Base-by-base conservation (phyloP, 2,113 vertebrate species). In the Calonectris borealis region DNA sequence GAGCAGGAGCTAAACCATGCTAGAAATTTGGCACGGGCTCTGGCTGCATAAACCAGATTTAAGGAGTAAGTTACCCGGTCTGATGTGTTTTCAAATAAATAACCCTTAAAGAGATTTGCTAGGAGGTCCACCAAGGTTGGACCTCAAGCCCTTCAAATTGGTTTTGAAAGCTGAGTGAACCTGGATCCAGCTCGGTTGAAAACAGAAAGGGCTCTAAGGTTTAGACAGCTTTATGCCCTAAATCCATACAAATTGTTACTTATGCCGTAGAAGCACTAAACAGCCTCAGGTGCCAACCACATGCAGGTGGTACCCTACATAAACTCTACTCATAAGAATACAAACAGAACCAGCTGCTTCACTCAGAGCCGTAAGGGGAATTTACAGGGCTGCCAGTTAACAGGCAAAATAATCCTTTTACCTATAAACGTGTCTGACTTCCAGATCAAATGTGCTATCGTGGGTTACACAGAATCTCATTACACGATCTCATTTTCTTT, bases 281-380 rank as follows among this genome's bases (percentile, higher is more conserved):
- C 24, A 42, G 58, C 84, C 72, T 10, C 20, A 2, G 25, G 48
- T 40, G 44, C 17, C 48, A 32, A 6, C 36, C 54, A 7, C 3
- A 1, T 0, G 13, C 19, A 19, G 58, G 29, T 2, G 36, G 61
- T 14, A 16, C 40, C 26, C 34, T 15, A 2, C 2, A 7, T n/a
- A 58, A 83, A 10, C 31, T 25, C 52, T 16, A 4, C 85, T 62
- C 42, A 6, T 4, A 29, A 13, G 25, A 27, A 38, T 1, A 19
- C 15, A 13, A 19, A 32, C 14, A 34, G 42, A 55, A 22, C 10
- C 51, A 36, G 71, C 66, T 61, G 72, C 46, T 76, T 34, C 1
- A 2, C 72, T 61, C 71, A 4, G 22, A 51, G 84, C 66, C 2
- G 0, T 6, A 4, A 60, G 15, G 48, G 66, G 25, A 73, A 55